A percentile compares a stretch with the other conserved stretches of the same genome.
Evolutionary conservation across 2,797 vertebrate genomes (phyloP).

Genomic region (Calcarius lapponicus): DNA sequence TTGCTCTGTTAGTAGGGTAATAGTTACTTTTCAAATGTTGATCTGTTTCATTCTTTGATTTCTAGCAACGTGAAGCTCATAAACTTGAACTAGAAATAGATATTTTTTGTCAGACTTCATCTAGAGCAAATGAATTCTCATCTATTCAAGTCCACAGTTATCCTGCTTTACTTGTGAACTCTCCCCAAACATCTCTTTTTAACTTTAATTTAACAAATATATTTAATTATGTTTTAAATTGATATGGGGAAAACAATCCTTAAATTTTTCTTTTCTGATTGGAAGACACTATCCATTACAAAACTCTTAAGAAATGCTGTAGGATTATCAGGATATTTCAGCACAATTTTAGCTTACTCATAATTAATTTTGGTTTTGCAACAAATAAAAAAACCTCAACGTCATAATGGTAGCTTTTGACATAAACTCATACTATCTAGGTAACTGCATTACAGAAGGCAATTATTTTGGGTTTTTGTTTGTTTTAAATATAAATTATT

Average conservation of each 20-base stretch:
- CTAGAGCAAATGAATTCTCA: not conserved
- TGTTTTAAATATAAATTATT: not conserved
- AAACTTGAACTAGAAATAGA: not conserved
- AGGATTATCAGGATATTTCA: not conserved
- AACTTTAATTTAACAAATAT: not conserved
- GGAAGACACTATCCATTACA: not conserved
- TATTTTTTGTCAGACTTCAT: not conserved
- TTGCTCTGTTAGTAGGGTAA: not conserved
- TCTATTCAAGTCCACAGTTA: not conserved
- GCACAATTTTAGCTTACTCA: not conserved
- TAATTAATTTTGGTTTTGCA: not conserved
- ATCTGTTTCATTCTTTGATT: not conserved
- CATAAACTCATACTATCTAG: not conserved
- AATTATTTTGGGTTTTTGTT: not conserved
- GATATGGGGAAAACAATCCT: not conserved
- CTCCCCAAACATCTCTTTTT: not conserved
- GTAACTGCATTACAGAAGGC: not conserved
- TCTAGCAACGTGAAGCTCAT: not conserved
- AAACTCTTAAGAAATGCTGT: not conserved
- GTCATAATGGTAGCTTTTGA: not conserved
- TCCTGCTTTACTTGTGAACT: not conserved
- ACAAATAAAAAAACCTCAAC: not conserved
- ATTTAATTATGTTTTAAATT: not conserved
- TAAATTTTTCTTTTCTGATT: not conserved
- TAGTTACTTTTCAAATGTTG: not conserved